phyloP scores from a whole-genome alignment of 2,797 vertebrate genomes.

The Ciconia nigra region DNA sequence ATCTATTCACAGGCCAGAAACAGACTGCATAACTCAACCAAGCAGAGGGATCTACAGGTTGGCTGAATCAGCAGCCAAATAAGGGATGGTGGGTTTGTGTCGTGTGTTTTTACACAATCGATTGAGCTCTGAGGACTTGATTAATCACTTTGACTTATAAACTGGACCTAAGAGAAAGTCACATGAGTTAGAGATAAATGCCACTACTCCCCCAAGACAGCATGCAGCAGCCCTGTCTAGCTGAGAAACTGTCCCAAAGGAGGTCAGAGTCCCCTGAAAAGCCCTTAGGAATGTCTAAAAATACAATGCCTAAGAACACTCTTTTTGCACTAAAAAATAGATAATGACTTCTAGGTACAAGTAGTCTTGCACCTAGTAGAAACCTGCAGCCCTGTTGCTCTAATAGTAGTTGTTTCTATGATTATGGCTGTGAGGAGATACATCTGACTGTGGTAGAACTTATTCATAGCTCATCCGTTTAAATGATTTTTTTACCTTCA shows the following conservation, averaged over 20 bases:
- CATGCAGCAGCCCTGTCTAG: not conserved
- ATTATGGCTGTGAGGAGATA: not conserved
- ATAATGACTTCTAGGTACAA: not conserved
- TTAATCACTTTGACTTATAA: constrained; percentile 14
- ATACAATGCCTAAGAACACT: not conserved
- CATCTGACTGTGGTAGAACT: not conserved
- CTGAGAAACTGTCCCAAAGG: not conserved
- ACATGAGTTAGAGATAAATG: not conserved
- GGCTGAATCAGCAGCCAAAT: not conserved
- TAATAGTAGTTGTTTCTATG: not conserved
- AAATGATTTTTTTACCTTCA: constrained; percentile 32
- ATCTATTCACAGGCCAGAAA: not conserved
- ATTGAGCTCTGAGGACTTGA: not conserved
- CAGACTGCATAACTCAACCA: not conserved
- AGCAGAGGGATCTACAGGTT: not conserved
- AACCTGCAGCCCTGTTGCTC: not conserved
- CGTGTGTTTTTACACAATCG: not conserved
- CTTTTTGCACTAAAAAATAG: not conserved
- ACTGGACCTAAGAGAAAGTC: not conserved
- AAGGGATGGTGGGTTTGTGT: not conserved
- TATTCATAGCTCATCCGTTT: constrained; percentile 8
- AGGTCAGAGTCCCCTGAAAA: not conserved
- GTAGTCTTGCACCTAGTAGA: not conserved
- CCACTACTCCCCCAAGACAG: not conserved
- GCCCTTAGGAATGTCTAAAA: not conserved